phyloP scores from a whole-genome alignment of 2,888 invertebrate species.

The Liodrosophila aerea region DNA sequence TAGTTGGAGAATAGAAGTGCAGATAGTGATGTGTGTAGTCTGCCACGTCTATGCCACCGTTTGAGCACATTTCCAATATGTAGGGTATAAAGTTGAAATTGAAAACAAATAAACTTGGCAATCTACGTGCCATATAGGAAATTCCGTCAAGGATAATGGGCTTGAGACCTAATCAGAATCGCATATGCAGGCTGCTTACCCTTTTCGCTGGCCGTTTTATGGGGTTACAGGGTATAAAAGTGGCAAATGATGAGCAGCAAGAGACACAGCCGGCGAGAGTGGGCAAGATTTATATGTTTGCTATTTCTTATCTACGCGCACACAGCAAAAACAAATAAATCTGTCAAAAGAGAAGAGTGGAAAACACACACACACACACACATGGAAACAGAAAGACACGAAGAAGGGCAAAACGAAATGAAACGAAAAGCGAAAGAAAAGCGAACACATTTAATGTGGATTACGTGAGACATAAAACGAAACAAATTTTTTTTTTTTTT shows the following conservation, averaged over 20 bases:
- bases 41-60: too few species aligned
- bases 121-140: too few species aligned
- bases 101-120: too few species aligned
- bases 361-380: too few species aligned
- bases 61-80: too few species aligned
- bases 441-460: slow-evolving; percentile 44
- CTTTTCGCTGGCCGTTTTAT: slow-evolving; percentile 10
- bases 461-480: slow-evolving; percentile 50
- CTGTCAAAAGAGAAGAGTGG: slow-evolving; percentile 36
- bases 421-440: slow-evolving; percentile 16
- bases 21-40: too few species aligned
- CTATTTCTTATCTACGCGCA: slow-evolving; percentile 43
- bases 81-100: too few species aligned
- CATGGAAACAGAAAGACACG: background rate
- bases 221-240: slow-evolving; percentile 21
- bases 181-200: slow-evolving; percentile 1
- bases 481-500: slow-evolving; percentile 28
- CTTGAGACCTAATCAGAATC: too few species aligned
- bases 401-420: background rate
- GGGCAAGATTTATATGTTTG: slow-evolving; percentile 37
- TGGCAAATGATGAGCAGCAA: slow-evolving; percentile 13
- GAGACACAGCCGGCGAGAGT: background rate
- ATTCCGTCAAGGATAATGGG: too few species aligned
- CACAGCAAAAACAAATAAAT: slow-evolving; percentile 45
- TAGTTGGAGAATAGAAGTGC: too few species aligned